Evolutionary conservation across 2,888 invertebrate genomes (phyloP), one percentile per base, ranked within the genome.

Genomic region (Calameuta pallipes): DNA sequence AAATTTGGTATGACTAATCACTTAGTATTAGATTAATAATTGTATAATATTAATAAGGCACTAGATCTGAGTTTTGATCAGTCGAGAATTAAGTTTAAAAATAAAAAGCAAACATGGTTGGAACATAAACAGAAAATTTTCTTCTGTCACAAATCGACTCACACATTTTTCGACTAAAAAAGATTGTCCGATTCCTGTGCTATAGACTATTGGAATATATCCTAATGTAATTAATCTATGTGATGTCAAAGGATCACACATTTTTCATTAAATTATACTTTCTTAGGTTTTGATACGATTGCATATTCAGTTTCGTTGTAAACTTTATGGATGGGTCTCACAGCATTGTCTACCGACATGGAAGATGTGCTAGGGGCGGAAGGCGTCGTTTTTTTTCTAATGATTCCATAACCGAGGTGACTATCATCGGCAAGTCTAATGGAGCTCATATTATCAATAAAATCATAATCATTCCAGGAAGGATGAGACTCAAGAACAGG

Each of bases 221-320:
- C 71, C 34, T 15, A 34, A 71, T 71, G 12, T 34, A 71, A 71
- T 33, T 71, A 71, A 23, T 71, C 23, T 71, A 23, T 33, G 34
- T 71, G 34, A 33, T 56, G 23, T 56, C 15, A 56, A 23, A 56
- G 23, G 23, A 56, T 56, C 56, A 56, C 56, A 56, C 23, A 71
- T 31, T 15, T 71, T 71, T 30, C 71, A 71, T 71, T 71, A 71
- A 15, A 71, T 92, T 94, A 96, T 91, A 97, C 96, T 92, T 95
- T 94, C 94, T 97, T 97, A 88, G 96, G 95, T 92, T 97, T 97
- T 90, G 96, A 96, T 79, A 97, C 95, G 87, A 96, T 94, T 81
- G 97, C 96, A 92, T 97, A 97, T 87, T 96, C 96, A 82, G 95
- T 94, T 78, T 96, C 95, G 89, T 96, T 96, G 85, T 95, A 95